Evolutionary conservation across 92 coral and sea anemone genomes (phyloP).

Genomic region (Parazoanthus darwini): DNA sequence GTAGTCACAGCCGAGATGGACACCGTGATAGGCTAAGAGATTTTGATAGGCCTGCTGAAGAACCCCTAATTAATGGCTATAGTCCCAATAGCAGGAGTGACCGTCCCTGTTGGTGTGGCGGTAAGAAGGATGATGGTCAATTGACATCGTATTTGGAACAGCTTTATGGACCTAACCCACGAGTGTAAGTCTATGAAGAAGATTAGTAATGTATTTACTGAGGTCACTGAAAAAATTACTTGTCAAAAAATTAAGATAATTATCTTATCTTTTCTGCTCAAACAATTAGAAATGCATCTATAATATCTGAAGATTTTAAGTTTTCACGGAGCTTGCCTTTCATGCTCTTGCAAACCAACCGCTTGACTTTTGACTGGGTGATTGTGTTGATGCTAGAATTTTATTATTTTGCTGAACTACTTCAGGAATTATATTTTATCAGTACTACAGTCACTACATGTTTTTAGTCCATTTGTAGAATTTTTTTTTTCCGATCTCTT

Average conservation of each 20-base stretch:
- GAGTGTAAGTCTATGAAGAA: conserved; percentile 65
- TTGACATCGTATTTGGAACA: conserved; percentile 54
- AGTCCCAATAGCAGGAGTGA: not conserved
- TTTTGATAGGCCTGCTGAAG: conserved; percentile 13
- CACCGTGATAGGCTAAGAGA: conserved; percentile 7
- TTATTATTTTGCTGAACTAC: no score
- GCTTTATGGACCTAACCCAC: conserved; percentile 69
- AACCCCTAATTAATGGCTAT: conserved; percentile 15
- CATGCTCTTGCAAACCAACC: no score
- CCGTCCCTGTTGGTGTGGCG: conserved; percentile 59
- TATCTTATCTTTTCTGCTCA: no score
- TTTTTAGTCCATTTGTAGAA: no score
- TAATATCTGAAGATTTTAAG: no score
- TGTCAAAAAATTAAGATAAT: no score
- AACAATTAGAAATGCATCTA: not conserved
- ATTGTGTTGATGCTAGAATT: no score
- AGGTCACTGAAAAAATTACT: not conserved
- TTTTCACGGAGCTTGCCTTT: no score
- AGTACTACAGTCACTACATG: no score
- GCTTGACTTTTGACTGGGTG: no score
- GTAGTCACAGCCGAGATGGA: conserved; percentile 2
- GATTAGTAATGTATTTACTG: not conserved
- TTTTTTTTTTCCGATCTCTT: no score
- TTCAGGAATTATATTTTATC: no score
- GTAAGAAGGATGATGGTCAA: conserved; percentile 41